Base-by-base conservation (phyloP, 2,113 vertebrate species). In the Archilochus colubris region DNA sequence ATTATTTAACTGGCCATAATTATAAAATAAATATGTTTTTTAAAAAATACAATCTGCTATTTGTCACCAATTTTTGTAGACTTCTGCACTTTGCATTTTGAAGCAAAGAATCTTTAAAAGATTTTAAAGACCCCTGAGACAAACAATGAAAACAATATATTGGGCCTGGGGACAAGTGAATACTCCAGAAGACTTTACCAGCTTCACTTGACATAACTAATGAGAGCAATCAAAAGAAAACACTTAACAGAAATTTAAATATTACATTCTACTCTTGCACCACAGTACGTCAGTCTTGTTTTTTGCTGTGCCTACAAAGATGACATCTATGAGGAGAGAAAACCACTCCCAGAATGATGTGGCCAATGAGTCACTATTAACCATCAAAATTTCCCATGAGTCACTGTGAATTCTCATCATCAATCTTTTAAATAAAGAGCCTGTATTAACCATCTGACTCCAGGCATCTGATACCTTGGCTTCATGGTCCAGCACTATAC, bases 1-100 rank as follows among this genome's bases (percentile, higher is more conserved):
- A 75, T 25, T 83, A 87, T 33, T 86, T 72, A 95, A 88, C 36
- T 12, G 63, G 27, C 15, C 83, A 40, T 38, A 63, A 84, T 96
- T 96, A 80, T 68, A 67, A 86, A 96, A 95, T 89, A 3, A 82
- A 91, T 82, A 38, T 38, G 7, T 92, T 83, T 83, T 88, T 86
- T 90, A 86, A 85, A 12, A 27, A 64, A 53, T 53, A 93, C 5
- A 77, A 81, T 91, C 40, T 85, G 36, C 53, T 82, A 57, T 55
- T 88, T 94, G 38, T 91, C 67, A 86, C 53, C 70, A 87, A 36
- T 86, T 95, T 74, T 91, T 93, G 51, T 54, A 74, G 78, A 72
- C 28, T 50, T 11, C 43, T 94, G 21, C 18, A 69, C 28, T 82
- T 64, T 27, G 53, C 50, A 80, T 81, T 96, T 95, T 83, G 88